Evolutionary conservation across 2,888 invertebrate genomes (phyloP).

Genomic region (Eupithecia dodoneata): DNA sequence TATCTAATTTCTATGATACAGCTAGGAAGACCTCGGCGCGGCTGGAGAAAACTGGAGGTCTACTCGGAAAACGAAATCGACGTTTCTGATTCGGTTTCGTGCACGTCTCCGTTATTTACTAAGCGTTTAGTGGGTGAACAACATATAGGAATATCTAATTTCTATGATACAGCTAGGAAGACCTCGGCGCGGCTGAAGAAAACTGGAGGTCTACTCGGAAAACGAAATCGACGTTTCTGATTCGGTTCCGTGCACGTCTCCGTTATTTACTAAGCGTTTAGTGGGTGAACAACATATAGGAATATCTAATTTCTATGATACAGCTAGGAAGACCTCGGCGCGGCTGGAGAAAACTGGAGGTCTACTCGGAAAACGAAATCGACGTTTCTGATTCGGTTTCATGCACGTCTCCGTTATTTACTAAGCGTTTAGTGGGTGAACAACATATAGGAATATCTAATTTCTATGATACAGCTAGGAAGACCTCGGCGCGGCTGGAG

Average conservation of each 20-base stretch:
- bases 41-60: neutral
- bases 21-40: neutral
- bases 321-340: neutral
- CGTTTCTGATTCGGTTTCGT: too few species aligned
- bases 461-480: conserved; percentile 16
- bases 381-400: too few species aligned
- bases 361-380: too few species aligned
- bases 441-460: conserved; percentile 10
- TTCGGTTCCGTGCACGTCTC: too few species aligned
- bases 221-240: too few species aligned
- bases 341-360: neutral
- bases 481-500: neutral
- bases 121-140: conserved; percentile 29
- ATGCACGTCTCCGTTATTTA: conserved; percentile 52
- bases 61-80: too few species aligned
- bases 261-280: conserved; percentile 42
- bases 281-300: conserved; percentile 18
- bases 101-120: conserved; percentile 54
- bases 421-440: conserved; percentile 31
- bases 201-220: too few species aligned
- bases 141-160: conserved; percentile 16
- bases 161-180: conserved; percentile 9
- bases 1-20: conserved; percentile 20
- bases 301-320: conserved; percentile 21
- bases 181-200: neutral